Conservation (phyloP, 2,113 vertebrate species). For the Gambusia affinis region DNA sequence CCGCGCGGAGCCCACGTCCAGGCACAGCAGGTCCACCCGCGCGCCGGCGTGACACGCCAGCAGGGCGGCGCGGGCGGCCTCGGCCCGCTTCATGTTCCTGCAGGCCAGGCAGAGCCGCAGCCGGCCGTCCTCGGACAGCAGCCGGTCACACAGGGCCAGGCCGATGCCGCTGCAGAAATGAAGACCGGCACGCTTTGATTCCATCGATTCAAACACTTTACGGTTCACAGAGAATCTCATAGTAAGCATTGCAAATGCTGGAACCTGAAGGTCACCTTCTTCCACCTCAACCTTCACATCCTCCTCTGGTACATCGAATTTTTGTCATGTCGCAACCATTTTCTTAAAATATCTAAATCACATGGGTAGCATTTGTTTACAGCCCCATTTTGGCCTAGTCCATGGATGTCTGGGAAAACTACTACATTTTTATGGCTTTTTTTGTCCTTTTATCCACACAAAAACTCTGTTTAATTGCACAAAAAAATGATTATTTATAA, state of each 20-base stretch:
- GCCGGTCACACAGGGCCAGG: slow-evolving; percentile 86
- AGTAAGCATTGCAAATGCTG: no score
- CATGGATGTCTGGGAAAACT: no score
- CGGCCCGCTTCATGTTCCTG: slow-evolving; percentile 83
- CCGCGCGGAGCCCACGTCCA: slow-evolving; percentile 86
- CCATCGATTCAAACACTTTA: not conserved
- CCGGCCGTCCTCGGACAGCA: slow-evolving; percentile 80
- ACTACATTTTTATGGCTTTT: no score
- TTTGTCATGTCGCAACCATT: not conserved
- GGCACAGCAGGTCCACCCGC: slow-evolving; percentile 79
- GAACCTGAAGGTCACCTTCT: no score
- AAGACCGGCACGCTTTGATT: not conserved
- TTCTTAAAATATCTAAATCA: not conserved
- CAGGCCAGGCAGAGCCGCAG: slow-evolving; percentile 91
- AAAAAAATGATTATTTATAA: no score
- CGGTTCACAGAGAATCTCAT: no score
- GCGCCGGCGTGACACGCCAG: slow-evolving; percentile 76
- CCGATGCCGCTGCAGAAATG: slow-evolving; percentile 86
- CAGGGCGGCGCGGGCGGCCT: slow-evolving; percentile 77
- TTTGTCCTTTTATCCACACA: no score
- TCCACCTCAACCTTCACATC: not conserved
- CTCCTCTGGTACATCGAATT: not conserved
- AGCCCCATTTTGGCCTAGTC: not conserved
- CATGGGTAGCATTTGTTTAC: not conserved
- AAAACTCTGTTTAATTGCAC: no score